These are phyloP conservation scores for Bos taurus DNA, from an alignment of 2,113 vertebrate genomes.

Conservation along the genomic window DNA sequence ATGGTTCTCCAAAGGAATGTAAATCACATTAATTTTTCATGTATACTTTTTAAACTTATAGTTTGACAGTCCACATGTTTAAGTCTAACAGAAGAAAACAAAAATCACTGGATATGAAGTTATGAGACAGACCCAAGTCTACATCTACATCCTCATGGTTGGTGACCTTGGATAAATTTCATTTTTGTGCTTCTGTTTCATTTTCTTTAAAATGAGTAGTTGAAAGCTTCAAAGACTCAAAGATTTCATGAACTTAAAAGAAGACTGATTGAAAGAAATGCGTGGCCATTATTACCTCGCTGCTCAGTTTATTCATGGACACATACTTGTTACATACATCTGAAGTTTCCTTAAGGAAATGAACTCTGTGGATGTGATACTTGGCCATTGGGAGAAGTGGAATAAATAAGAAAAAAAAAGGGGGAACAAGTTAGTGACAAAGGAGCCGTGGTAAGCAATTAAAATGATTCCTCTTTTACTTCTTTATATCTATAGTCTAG, in stretches of 20 bases:
- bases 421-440: not conserved
- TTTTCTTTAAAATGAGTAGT: conserved; percentile 33
- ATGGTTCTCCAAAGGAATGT: not conserved
- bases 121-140: not conserved
- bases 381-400: not conserved
- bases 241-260: not conserved
- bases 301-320: not conserved
- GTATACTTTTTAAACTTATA: not conserved
- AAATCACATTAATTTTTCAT: not conserved
- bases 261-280: not conserved
- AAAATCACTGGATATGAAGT: not conserved
- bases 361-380: not conserved
- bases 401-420: not conserved
- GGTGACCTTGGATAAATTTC: not conserved
- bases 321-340: not conserved
- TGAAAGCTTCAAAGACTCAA: not conserved
- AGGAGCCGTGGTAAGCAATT: not conserved
- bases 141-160: not conserved
- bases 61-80: not conserved
- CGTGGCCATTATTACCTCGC: not conserved
- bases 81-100: not conserved
- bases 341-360: not conserved
- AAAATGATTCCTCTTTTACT: not conserved
- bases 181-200: conserved; percentile 20
- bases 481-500: conserved; percentile 17